Percentiles rank a stretch among this genome's conserved stretches.
These are phyloP conservation scores for Hydrozoanthus gracilis DNA, from an alignment of 92 coral and sea anemone species.

Conservation along the genomic window DNA sequence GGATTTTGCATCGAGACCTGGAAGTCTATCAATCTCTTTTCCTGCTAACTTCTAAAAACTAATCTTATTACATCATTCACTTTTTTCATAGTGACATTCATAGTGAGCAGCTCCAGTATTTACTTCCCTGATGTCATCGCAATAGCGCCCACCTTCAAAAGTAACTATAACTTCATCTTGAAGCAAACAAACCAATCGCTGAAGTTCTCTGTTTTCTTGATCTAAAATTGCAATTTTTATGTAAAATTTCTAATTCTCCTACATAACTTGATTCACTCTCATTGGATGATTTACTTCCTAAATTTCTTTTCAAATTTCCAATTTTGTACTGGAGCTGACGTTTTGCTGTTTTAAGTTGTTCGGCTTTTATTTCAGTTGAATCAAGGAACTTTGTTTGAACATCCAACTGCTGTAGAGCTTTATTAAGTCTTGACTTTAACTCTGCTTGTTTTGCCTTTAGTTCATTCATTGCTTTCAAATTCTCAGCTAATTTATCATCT, in stretches of 20 bases:
- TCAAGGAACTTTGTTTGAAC: neutral
- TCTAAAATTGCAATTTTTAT: neutral
- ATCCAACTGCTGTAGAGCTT: slow-evolving; percentile 8
- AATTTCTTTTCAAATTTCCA: slow-evolving; percentile 14
- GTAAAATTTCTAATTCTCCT: neutral
- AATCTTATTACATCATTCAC: neutral
- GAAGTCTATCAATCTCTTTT: neutral
- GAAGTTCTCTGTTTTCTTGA: slow-evolving; percentile 27
- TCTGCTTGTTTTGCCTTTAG: slow-evolving; percentile 11
- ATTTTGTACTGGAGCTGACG: slow-evolving; percentile 17
- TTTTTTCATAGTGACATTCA: slow-evolving; percentile 27
- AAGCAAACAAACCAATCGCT: slow-evolving; percentile 2
- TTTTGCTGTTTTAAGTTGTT: neutral
- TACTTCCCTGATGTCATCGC: slow-evolving; percentile 23
- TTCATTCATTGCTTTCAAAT: slow-evolving; percentile 12
- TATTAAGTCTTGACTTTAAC: slow-evolving; percentile 3
- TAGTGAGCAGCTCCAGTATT: neutral
- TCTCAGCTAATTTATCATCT: neutral
- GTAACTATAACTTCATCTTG: slow-evolving; percentile 16
- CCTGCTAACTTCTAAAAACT: neutral
- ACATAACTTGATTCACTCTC: neutral
- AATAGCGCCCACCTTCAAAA: neutral
- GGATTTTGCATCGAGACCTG: neutral
- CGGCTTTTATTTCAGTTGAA: neutral
- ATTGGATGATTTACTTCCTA: neutral